Percentiles rank a stretch among this genome's conserved stretches.
phyloP scores from a whole-genome alignment of 2,888 invertebrate genomes.

The Coronaproctus castanopsis region DNA sequence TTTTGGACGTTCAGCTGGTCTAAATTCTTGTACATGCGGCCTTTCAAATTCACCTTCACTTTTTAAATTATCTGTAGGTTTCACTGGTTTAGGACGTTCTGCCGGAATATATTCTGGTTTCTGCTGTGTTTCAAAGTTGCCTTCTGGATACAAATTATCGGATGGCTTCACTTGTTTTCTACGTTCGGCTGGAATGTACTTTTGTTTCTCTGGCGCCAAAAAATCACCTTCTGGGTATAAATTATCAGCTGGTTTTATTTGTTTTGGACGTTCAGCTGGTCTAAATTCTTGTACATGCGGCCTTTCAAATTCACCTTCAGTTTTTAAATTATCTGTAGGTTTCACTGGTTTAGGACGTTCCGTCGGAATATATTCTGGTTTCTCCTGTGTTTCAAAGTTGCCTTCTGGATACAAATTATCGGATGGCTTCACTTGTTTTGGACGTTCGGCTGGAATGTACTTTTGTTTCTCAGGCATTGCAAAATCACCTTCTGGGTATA shows the following conservation, averaged over 20 bases:
- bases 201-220: constrained; percentile 25
- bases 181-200: constrained; percentile 18
- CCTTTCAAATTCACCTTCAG: constrained; percentile 30
- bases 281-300: constrained; percentile 21
- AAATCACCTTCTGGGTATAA: constrained; percentile 34
- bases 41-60: constrained; percentile 26
- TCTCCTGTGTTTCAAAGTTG: constrained; percentile 25
- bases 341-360: constrained; percentile 22
- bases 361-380: constrained; percentile 21
- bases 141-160: constrained; percentile 36
- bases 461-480: constrained; percentile 25
- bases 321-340: constrained; percentile 35
- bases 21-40: constrained; percentile 23
- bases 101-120: constrained; percentile 25
- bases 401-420: constrained; percentile 31
- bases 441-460: constrained; percentile 30
- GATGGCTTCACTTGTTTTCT: constrained; percentile 19
- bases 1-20: constrained; percentile 28
- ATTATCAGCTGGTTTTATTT: constrained; percentile 34
- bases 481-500: constrained; percentile 32
- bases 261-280: constrained; percentile 25
- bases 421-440: constrained; percentile 23
- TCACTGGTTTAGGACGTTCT: constrained; percentile 28
- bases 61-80: constrained; percentile 32
- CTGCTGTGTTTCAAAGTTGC: constrained; percentile 32